phyloP scores from a whole-genome alignment of 2,113 vertebrate species.

The Lontra canadensis region DNA sequence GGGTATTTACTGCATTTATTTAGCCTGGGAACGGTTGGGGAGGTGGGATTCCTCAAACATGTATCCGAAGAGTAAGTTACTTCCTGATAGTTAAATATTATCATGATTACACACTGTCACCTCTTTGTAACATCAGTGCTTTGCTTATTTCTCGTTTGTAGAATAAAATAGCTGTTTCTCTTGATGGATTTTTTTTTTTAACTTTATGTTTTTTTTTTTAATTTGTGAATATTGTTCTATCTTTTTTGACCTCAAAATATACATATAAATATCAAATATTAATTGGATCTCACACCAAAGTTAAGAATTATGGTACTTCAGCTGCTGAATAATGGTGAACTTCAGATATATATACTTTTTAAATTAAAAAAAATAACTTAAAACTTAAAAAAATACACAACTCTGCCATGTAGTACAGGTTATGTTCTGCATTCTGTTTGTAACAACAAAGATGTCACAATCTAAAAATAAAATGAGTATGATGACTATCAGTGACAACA shows the following conservation, averaged over 20 bases:
- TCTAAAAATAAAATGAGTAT: conserved; percentile 41
- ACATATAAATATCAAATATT: neutral
- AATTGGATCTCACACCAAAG: neutral
- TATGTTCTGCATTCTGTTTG: neutral
- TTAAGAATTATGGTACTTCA: neutral
- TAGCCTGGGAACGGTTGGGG: neutral
- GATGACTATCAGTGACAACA: conserved; percentile 18
- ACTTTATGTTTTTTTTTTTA: neutral
- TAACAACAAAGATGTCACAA: neutral
- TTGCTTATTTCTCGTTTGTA: neutral
- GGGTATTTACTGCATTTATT: neutral
- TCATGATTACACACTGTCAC: neutral
- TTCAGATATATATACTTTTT: neutral
- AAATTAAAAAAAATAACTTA: neutral
- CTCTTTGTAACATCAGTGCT: neutral
- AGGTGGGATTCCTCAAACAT: neutral
- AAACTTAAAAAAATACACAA: neutral
- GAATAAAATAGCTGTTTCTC: neutral
- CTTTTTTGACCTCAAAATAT: neutral
- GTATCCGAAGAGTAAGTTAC: neutral
- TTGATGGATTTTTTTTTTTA: neutral
- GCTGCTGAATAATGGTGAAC: neutral
- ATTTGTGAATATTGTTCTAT: neutral
- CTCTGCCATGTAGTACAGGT: neutral
- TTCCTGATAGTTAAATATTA: neutral